phyloP scores from a whole-genome alignment of 2,113 vertebrate species.

The Desmodus rotundus region DNA sequence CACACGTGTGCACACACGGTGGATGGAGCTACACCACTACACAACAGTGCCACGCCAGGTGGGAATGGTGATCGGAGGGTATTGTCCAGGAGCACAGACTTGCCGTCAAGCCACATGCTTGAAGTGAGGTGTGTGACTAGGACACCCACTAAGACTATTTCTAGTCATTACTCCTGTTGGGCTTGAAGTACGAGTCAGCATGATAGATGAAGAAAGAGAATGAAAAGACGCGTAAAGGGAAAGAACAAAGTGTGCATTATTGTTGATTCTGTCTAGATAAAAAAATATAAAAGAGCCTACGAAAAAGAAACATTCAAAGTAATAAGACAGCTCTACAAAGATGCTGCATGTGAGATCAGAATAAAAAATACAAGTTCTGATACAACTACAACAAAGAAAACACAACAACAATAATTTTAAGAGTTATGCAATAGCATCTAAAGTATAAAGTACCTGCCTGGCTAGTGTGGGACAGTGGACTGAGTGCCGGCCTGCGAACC shows the following conservation, averaged over 20 bases:
- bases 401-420: not conserved
- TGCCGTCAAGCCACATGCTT: not conserved
- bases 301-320: not conserved
- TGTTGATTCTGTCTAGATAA: not conserved
- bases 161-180: not conserved
- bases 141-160: not conserved
- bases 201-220: slow-evolving; percentile 20
- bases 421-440: not conserved
- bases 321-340: not conserved
- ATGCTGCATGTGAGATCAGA: not conserved
- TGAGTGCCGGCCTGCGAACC: too few relatives aligned
- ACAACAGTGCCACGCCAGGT: not conserved
- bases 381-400: not conserved
- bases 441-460: not conserved
- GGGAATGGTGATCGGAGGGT: not conserved
- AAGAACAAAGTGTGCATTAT: not conserved
- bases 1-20: not conserved
- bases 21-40: not conserved
- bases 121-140: not conserved
- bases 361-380: not conserved
- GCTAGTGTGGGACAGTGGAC: too few relatives aligned
- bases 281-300: not conserved
- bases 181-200: not conserved
- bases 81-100: not conserved
- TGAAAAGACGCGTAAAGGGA: not conserved